Base-by-base conservation (phyloP, 1,140 invertebrate species). In the Phymorhynchus buccinoides region DNA sequence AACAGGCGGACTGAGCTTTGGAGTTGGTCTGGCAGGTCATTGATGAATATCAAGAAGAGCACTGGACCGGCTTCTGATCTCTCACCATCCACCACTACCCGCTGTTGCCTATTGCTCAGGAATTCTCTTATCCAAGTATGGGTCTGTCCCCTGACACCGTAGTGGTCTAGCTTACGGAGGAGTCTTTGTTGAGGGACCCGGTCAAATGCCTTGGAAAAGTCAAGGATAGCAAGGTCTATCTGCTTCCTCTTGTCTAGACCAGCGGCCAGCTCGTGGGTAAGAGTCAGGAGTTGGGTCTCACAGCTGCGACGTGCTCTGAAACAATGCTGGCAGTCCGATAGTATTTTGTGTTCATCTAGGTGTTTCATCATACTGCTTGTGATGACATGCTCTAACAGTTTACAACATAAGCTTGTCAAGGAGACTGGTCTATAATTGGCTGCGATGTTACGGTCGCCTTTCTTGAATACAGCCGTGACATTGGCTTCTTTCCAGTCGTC, bases 11-110 rank as follows among this genome's bases (percentile, higher is more conserved):
- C 37, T 1, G 71, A 32, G 4, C 30, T 44, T 48, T 44, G 32
- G 1, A 87, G 41, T 3, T n/a, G 0, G 18, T 41, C 14, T 2
- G 66, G 27, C 6, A 89, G 66, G 52, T 89, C 88, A 71, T 87
- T 88, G 30, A 86, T 88, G 56, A 78, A 89, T 9, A 89, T 14
- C 1, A 87, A 7, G 75, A 87, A 89, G 41, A 89, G 77, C 14
- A 78, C 75, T 32, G 75, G 37, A n/a, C 32, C 75, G 22, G 9
- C 9, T 0, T 7, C 42, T 27, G 42, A 22, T 6, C n/a, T 4
- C 75, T 78, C 75, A 6, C 52, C 78, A 7, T 32, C 27, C 7
- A 66, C 7, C 14, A 30, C 62, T 7, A 66, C 62, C 4, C 6
- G 6, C 62, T n/a, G 18, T 7, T 30, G 18, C 27, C 62, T 30